These are phyloP conservation scores for Pteropus rufus DNA, from an alignment of 2,797 vertebrate genomes.

Conservation along the genomic window DNA sequence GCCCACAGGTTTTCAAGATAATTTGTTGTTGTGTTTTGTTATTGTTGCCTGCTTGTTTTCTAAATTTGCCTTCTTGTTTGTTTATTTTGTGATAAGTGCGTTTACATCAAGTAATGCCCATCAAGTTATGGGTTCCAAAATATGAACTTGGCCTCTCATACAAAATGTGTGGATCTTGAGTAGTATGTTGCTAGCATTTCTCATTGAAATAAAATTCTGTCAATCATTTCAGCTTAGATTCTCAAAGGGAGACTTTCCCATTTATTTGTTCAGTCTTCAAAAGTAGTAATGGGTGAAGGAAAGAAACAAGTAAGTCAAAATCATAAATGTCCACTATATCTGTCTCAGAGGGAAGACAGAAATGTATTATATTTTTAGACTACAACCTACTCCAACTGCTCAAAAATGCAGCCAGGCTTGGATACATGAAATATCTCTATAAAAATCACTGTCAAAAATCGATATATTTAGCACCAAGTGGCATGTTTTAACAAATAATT, in stretches of 20 bases:
- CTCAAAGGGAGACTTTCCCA: background rate
- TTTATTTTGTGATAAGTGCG: background rate
- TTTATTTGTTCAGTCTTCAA: slow-evolving; percentile 29
- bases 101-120: background rate
- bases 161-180: background rate
- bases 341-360: slow-evolving; percentile 30
- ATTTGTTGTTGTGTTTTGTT: background rate
- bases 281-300: background rate
- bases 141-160: background rate
- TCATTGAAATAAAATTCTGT: background rate
- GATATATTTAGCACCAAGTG: slow-evolving; percentile 25
- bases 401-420: slow-evolving; percentile 22
- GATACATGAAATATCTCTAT: background rate
- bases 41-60: background rate
- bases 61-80: background rate
- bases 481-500: slow-evolving; percentile 20
- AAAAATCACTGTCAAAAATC: slow-evolving; percentile 37
- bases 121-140: background rate
- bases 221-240: background rate
- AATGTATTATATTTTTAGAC: background rate
- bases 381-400: background rate
- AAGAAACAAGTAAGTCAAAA: slow-evolving; percentile 24
- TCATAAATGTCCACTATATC: background rate
- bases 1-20: background rate
- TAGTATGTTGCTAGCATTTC: background rate